Evolutionary conservation across 2,888 invertebrate genomes (phyloP).

Genomic region (Ypsolopha sequella): DNA sequence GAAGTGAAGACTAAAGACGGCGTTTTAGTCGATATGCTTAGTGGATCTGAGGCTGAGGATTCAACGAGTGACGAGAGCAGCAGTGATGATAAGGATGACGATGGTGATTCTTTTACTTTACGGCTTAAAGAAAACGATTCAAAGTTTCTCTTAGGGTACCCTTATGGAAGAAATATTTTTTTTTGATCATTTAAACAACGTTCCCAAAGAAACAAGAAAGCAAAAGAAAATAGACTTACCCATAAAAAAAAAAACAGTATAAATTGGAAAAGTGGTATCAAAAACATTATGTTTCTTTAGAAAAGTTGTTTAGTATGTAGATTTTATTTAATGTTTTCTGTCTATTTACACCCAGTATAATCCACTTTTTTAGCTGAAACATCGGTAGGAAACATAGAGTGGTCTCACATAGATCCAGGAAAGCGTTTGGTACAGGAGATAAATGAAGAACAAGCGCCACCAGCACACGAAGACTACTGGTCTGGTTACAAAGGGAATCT

Average conservation of each 20-base stretch:
- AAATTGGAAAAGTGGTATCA: too few relatives aligned
- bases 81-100: constrained; percentile 19
- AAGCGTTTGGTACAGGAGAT: constrained; percentile 51
- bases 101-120: constrained; percentile 15
- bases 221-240: too few relatives aligned
- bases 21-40: constrained; percentile 36
- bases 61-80: constrained; percentile 39
- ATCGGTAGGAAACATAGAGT: constrained; percentile 33
- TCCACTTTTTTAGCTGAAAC: too few relatives aligned
- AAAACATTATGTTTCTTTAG: too few relatives aligned
- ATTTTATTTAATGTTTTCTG: too few relatives aligned
- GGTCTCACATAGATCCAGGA: constrained; percentile 37
- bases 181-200: too few relatives aligned
- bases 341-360: too few relatives aligned
- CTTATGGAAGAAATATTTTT: not conserved
- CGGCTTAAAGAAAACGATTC: constrained; percentile 6
- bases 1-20: constrained; percentile 29
- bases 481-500: constrained; percentile 32
- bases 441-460: constrained; percentile 22
- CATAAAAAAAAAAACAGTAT: too few relatives aligned
- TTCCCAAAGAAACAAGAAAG: too few relatives aligned
- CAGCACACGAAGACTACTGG: constrained; percentile 35
- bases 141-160: not conserved
- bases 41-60: constrained; percentile 43
- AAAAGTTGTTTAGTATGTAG: too few relatives aligned